A percentile compares a stretch with the other conserved stretches of the same genome.
Conservation (phyloP, 2,113 vertebrate species). For the Asarcornis scutulata region DNA sequence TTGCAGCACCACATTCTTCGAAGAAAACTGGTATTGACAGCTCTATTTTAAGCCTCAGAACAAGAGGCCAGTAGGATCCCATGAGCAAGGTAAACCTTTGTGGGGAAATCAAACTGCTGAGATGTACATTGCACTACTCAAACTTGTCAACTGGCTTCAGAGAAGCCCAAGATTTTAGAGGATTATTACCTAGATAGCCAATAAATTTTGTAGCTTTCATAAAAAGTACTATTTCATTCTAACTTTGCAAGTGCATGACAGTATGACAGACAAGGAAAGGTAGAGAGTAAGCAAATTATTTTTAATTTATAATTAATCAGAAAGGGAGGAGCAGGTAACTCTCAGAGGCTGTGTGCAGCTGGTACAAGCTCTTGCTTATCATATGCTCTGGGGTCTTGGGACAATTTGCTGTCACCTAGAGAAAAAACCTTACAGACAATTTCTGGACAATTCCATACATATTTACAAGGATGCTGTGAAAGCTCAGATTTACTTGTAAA, state of each 20-base stretch:
- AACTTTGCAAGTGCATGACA: background rate
- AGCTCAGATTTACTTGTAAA: background rate
- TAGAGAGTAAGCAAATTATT: background rate
- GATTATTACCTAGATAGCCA: background rate
- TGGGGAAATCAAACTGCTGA: background rate
- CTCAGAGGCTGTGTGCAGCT: background rate
- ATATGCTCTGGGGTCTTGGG: background rate
- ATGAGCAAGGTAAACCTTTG: constrained; percentile 1
- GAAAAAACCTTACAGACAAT: background rate
- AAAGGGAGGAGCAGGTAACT: background rate
- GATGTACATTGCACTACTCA: background rate
- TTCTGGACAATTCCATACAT: background rate
- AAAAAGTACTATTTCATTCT: background rate
- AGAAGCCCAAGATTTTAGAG: background rate
- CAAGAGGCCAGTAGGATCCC: constrained; percentile 1
- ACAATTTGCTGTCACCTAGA: background rate
- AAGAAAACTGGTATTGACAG: constrained; percentile 46
- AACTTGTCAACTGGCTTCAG: constrained; percentile 7
- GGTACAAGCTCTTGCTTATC: background rate
- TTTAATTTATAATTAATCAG: background rate
- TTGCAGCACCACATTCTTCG: constrained; percentile 23
- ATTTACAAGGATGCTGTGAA: background rate
- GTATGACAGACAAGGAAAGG: background rate
- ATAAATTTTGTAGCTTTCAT: background rate
- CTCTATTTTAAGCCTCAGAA: constrained; percentile 63